Evolutionary conservation across 2,113 vertebrate species (phyloP), one percentile per base, ranked within the genome.

Genomic region (Merops nubicus): DNA sequence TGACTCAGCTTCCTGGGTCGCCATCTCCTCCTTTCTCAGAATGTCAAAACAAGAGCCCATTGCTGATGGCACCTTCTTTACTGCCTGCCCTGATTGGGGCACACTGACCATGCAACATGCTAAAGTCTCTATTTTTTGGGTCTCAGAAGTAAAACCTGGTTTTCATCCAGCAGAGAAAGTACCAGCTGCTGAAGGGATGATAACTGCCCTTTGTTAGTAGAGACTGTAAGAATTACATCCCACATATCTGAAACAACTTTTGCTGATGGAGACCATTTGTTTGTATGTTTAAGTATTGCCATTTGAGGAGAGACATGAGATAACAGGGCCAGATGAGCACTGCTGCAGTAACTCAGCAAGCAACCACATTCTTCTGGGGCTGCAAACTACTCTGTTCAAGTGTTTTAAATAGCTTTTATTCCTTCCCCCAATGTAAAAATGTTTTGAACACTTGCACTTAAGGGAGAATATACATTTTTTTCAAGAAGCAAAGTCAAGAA

Each of bases 1-100:
- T 90, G 91, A 92, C 92, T 97, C 96, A 97, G 95, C 83, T 96
- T 96, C 91, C 93, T 79, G 85, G 92, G 94, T 94, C 84, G 88
- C 88, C 94, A 28, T 85, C 70, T 88, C 48, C 76, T 89, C 40
- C 76, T 75, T 88, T 88, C 90, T 87, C 92, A 92, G 34, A 74
- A 57, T 70, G 33, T 88, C 3, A 6, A 82, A 96, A 96, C 90
- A 95, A 92, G 31, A 84, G 64, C 33, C 79, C 60, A 79, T 34
- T 93, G 86, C 90, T 94, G 88, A 77, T 47, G 72, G 91, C 76
- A 94, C 57, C 29, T 70, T 88, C 81, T 68, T 59, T 33, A 6
- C 9, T 73, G 74, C 42, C 74, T 45, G 47, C 36, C 43, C 75
- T 57, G 54, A 29, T 50, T 89, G 63, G 83, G 59, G 45, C 54